Evolutionary conservation across 35 echinoderm and acorn worm genomes (phyloP).

Genomic region (Strongylocentrotus purpuratus): DNA sequence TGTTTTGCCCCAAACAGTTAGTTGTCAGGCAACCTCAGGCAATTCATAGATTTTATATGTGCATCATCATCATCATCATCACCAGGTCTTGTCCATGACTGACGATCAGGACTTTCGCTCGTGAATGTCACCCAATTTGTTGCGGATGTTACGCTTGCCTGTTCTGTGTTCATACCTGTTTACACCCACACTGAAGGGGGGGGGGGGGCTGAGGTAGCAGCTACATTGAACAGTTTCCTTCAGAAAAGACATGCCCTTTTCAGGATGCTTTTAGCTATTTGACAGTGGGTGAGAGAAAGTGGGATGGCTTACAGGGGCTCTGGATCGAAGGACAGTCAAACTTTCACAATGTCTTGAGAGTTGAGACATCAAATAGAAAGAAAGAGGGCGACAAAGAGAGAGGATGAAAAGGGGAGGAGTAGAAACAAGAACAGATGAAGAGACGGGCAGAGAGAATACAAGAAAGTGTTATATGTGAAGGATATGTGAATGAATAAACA

Average conservation of each 20-base stretch:
- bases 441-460: too few relatives aligned
- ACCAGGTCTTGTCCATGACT: not conserved
- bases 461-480: too few relatives aligned
- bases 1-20: not conserved
- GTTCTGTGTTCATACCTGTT: not conserved
- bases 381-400: not conserved
- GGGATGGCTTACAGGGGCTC: not conserved
- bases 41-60: not conserved
- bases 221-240: not conserved
- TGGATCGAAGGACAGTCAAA: not conserved
- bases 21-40: not conserved
- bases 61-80: not conserved
- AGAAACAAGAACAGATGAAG: not conserved
- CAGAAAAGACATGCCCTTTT: not conserved
- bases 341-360: not conserved
- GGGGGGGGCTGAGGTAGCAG: not conserved
- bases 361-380: not conserved
- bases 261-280: not conserved
- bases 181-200: not conserved
- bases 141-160: not conserved
- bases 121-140: not conserved
- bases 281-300: not conserved
- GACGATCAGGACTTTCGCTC: not conserved
- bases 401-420: not conserved
- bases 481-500: too few relatives aligned